These are phyloP conservation scores for Ischnura elegans DNA, from an alignment of 2,888 invertebrate species.

Conservation along the genomic window DNA sequence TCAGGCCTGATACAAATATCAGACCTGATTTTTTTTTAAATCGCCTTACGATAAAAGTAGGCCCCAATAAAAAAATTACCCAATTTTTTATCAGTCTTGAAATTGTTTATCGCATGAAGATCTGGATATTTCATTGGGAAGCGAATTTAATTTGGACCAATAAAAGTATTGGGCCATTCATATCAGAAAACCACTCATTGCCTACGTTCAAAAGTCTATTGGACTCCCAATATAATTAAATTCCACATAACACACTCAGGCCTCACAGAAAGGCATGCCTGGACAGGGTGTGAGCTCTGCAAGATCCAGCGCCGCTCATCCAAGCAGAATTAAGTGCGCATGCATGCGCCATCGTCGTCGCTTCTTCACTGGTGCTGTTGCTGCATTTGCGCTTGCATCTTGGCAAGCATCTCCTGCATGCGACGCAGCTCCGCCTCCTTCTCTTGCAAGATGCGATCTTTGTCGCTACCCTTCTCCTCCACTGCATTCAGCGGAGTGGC, in stretches of 20 bases:
- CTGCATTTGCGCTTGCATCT: constrained; percentile 97
- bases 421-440: constrained; percentile 95
- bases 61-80: too few relatives aligned
- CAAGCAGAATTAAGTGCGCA: too few relatives aligned
- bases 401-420: constrained; percentile 97
- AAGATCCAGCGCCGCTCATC: too few relatives aligned
- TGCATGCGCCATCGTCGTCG: not conserved
- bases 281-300: not conserved
- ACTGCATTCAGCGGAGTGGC: constrained; percentile 34
- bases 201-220: not conserved
- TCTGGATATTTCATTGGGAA: too few relatives aligned
- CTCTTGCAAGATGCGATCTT: constrained; percentile 91
- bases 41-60: too few relatives aligned
- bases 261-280: not conserved
- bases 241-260: not conserved
- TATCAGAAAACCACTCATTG: too few relatives aligned
- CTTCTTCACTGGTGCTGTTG: constrained; percentile 78
- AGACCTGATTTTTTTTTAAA: too few relatives aligned
- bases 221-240: not conserved
- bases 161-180: too few relatives aligned
- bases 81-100: too few relatives aligned
- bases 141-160: too few relatives aligned
- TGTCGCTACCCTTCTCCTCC: constrained; percentile 79
- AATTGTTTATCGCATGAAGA: too few relatives aligned
- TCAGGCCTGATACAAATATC: too few relatives aligned